A percentile compares a stretch with the other conserved stretches of the same genome.
Evolutionary conservation across 2,797 vertebrate genomes (phyloP).

Genomic region (Anguilla marmorata): DNA sequence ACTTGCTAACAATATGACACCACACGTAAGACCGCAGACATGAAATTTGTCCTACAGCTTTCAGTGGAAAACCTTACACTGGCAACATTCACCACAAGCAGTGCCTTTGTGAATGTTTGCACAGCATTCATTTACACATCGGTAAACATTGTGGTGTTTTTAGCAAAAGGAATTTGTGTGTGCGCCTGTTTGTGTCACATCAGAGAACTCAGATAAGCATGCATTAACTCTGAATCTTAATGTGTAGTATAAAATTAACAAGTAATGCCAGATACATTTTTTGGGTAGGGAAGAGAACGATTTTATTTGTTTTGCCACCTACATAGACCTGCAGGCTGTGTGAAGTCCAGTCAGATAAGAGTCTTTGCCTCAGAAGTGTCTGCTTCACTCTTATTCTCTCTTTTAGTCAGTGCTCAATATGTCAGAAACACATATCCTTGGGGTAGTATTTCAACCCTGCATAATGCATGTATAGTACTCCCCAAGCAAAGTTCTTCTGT

Average conservation of each 20-base stretch:
- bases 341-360: conserved; percentile 7
- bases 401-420: conserved; percentile 36
- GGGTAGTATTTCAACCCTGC: conserved; percentile 52
- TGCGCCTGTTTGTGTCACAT: conserved; percentile 15
- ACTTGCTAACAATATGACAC: not conserved
- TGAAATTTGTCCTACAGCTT: not conserved
- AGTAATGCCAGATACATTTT: conserved; percentile 27
- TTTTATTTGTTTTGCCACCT: conserved; percentile 22
- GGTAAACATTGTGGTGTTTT: not conserved
- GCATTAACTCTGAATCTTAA: conserved; percentile 1
- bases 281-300: not conserved
- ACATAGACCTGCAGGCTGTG: conserved; percentile 22
- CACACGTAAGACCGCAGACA: not conserved
- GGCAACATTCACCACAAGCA: no score
- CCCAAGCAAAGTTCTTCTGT: conserved; percentile 39
- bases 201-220: not conserved
- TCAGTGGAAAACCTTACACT: not conserved
- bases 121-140: not conserved
- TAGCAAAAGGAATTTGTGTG: not conserved
- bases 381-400: conserved; percentile 24
- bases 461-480: conserved; percentile 47
- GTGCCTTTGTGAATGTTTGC: not conserved
- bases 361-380: conserved; percentile 15
- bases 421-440: conserved; percentile 39
- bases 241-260: conserved; percentile 30